Conservation (phyloP, 2,113 vertebrate species). For the Daboia siamensis region DNA sequence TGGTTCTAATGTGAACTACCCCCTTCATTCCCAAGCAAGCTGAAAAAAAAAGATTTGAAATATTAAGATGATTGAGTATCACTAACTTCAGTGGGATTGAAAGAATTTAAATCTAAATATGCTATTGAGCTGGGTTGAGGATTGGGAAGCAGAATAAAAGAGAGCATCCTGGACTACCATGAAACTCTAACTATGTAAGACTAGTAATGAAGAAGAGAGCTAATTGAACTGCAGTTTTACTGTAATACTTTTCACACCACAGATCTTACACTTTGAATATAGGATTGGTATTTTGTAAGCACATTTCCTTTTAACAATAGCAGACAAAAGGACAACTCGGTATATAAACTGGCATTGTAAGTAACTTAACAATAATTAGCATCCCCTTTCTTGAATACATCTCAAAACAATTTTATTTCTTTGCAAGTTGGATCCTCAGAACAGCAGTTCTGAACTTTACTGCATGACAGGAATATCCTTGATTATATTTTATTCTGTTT, state of each 20-base stretch:
- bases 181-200: slow-evolving; percentile 24
- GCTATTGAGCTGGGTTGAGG: neutral
- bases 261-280: slow-evolving; percentile 3
- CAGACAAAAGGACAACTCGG: slow-evolving; percentile 3
- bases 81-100: neutral
- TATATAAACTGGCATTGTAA: slow-evolving; percentile 27
- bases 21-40: neutral
- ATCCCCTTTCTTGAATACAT: slow-evolving; percentile 10
- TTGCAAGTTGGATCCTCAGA: neutral
- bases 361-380: slow-evolving; percentile 39
- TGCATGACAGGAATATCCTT: neutral
- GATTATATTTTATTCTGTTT: neutral
- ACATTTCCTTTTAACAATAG: neutral
- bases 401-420: slow-evolving; percentile 13
- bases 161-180: slow-evolving; percentile 17
- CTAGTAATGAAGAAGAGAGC: slow-evolving; percentile 26
- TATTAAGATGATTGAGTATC: slow-evolving; percentile 6
- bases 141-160: neutral
- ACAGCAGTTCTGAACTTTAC: neutral
- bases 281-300: neutral
- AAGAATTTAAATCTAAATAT: neutral
- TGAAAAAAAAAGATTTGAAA: neutral
- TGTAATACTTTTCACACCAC: neutral
- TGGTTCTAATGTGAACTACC: slow-evolving; percentile 36
- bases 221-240: slow-evolving; percentile 18